These are phyloP conservation scores for Nowickia ferox DNA, from an alignment of 2,888 invertebrate genomes.

Conservation along the genomic window DNA sequence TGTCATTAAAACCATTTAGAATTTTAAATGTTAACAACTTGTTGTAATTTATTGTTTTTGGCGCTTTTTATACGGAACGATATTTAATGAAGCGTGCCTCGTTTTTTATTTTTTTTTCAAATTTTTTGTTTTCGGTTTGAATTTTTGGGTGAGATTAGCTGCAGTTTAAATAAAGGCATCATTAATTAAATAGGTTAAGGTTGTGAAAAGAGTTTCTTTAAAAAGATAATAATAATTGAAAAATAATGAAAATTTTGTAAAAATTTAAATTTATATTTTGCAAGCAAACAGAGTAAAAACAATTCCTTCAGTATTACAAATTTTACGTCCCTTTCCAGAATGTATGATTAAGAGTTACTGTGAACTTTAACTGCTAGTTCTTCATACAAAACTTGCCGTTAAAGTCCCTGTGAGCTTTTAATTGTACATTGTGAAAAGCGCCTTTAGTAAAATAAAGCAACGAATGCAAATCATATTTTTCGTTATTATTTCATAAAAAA, in stretches of 20 bases:
- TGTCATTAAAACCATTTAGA: slow-evolving; percentile 7
- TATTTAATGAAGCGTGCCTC: slow-evolving; percentile 56
- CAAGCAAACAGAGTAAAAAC: no score
- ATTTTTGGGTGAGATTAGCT: slow-evolving; percentile 50
- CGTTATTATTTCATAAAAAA: no score
- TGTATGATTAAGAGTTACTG: no score
- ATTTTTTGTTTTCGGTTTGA: background rate
- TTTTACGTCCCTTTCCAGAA: no score
- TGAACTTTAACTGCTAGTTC: no score
- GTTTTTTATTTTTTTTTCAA: background rate
- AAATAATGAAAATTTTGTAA: background rate
- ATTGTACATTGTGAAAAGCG: no score
- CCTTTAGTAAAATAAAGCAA: no score
- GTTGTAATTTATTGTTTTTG: slow-evolving; percentile 33
- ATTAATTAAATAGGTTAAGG: slow-evolving; percentile 64
- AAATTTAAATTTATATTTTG: no score
- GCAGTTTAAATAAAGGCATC: slow-evolving; percentile 47
- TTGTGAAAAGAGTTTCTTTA: slow-evolving; percentile 20
- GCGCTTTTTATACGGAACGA: slow-evolving; percentile 16
- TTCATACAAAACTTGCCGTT: no score
- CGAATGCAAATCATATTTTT: no score
- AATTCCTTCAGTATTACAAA: no score
- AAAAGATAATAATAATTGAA: background rate
- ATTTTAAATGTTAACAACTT: slow-evolving; percentile 52
- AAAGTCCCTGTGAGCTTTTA: no score